Conservation (phyloP, 2,113 vertebrate species). For the Melanotaenia duboulayi region DNA sequence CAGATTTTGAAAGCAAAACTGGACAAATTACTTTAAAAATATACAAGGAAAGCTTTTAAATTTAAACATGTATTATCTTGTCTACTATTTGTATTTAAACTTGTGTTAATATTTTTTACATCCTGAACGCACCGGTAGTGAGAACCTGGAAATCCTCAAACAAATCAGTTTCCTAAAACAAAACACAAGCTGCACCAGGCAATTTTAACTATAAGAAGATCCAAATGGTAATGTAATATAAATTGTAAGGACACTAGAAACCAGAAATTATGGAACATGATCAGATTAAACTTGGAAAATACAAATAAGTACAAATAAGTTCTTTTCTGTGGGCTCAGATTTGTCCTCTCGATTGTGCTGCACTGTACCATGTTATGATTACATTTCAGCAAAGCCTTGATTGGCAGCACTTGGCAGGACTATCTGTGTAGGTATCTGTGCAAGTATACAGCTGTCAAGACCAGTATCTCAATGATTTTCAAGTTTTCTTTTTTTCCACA, state of each 20-base stretch:
- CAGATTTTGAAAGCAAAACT: not conserved
- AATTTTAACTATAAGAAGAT: not conserved
- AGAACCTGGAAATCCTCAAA: too few species aligned
- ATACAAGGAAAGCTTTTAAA: not conserved
- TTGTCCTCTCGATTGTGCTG: not conserved
- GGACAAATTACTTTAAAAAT: not conserved
- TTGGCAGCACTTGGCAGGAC: too few species aligned
- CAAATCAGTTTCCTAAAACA: not conserved
- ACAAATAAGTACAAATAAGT: not conserved
- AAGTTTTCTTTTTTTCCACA: not conserved
- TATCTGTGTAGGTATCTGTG: too few species aligned
- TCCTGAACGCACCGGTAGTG: not conserved
- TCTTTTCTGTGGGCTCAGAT: too few species aligned
- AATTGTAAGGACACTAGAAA: not conserved
- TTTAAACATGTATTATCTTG: too few species aligned
- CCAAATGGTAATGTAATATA: not conserved
- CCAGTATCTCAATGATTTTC: too few species aligned
- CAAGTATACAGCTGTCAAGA: not conserved
- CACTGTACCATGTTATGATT: too few species aligned
- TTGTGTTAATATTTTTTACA: not conserved
- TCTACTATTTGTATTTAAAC: too few species aligned
- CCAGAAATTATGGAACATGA: not conserved
- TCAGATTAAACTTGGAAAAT: not conserved
- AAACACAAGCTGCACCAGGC: constrained; percentile 20
- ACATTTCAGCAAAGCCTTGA: not conserved